Conservation (phyloP, 2,888 invertebrate genomes). For the Nomada fabriciana region DNA sequence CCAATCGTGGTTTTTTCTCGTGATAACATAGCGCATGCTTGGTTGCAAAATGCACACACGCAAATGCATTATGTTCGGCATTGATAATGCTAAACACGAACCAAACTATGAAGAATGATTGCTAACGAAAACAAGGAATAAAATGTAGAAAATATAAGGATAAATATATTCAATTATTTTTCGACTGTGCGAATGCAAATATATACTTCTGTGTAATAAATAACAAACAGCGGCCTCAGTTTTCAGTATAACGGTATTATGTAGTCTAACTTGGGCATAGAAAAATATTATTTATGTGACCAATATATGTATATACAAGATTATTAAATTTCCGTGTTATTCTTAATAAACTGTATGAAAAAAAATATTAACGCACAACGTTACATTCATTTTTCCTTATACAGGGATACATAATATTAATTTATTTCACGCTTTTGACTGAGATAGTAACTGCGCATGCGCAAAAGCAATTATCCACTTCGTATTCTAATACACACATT, state of each 20-base stretch:
- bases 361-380: neutral
- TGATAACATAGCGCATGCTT: too few species aligned
- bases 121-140: neutral
- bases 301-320: neutral
- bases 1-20: constrained; percentile 18
- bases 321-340: neutral
- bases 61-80: neutral
- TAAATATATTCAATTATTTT: too few species aligned
- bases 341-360: neutral
- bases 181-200: neutral
- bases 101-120: neutral
- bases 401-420: neutral
- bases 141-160: neutral
- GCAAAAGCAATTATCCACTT: neutral
- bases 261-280: neutral
- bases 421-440: neutral
- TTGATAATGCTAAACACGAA: neutral
- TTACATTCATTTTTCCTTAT: neutral
- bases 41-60: too few species aligned
- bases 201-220: neutral
- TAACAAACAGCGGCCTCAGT: neutral
- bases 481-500: neutral
- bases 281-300: neutral
- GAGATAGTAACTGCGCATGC: constrained; percentile 2
- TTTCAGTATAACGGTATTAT: neutral